phyloP scores from a whole-genome alignment of 1,140 invertebrate species.

The Orussus abietinus region DNA sequence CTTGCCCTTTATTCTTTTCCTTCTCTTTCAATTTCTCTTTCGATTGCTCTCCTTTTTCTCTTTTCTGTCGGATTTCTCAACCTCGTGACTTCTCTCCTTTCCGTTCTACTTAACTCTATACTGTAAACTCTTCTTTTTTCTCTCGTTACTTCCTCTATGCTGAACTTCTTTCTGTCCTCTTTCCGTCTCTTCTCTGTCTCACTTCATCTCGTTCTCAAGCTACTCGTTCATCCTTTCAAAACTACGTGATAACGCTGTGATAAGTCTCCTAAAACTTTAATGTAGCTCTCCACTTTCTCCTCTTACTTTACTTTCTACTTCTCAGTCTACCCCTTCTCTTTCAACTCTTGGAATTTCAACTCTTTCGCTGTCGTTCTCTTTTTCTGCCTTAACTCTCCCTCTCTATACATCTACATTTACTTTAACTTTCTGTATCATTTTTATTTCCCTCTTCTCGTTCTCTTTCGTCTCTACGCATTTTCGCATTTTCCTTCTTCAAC shows the following conservation, averaged over 20 bases:
- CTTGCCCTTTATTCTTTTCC: conserved; percentile 10
- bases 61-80: conserved; percentile 1
- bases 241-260: neutral
- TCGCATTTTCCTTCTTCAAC: no score
- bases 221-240: neutral
- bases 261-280: neutral
- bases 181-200: neutral
- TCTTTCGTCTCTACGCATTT: no score
- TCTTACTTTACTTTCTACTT: conserved; percentile 7
- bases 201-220: neutral
- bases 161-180: conserved; percentile 9
- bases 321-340: conserved; percentile 7
- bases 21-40: conserved; percentile 10
- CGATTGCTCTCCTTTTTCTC: neutral
- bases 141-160: neutral
- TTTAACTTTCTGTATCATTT: neutral
- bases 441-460: neutral
- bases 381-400: conserved; percentile 2
- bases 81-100: neutral
- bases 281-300: neutral
- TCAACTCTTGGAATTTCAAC: conserved; percentile 1
- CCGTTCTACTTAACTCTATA: neutral
- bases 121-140: neutral
- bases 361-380: neutral
- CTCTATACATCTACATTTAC: conserved; percentile 15